Base-by-base conservation (phyloP, 2,797 vertebrate species). In the Syngnathus acus region DNA sequence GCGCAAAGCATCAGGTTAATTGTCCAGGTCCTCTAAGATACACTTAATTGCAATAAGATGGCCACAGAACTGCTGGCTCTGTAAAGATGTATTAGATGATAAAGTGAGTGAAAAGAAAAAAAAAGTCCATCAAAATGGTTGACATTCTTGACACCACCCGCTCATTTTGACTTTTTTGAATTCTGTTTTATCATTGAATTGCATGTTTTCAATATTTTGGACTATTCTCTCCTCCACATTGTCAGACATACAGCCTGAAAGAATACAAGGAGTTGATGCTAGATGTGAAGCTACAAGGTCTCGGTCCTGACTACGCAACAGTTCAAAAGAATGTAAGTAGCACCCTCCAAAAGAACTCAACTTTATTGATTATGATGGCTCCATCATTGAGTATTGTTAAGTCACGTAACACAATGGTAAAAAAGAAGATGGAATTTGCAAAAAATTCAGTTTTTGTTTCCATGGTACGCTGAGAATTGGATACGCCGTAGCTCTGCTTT, bases 241-340 rank as follows among this genome's bases (percentile, higher is more conserved):
- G 1, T 48, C 75, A 91, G 88, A 81, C 78, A n/a, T 90, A 89
- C 66, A 86, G 78, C 16, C 70, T 92, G 55, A 94, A 91, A 79
- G 78, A 86, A 78, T 92, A 86, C 81, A 87, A 78, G 62, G 72
- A 79, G 71, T 53, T 92, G 65, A 90, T 88, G 57, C 77, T 87
- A 65, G 84, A 92, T 0, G 23, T 92, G 73, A 91, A 88, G 37
- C 89, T 94, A 32, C 92, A 86, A 85, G 95, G 94, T 70, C 93
- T 95, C 5, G 93, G 93, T 70, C 93, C 93, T 13, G 91, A 93
- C 80, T 90, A 90, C 51, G 88, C 81, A 65, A 68, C 91, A 53
- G 47, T 84, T 73, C 90, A 91, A 80, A 87, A 93, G 59, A 91
- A 91, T 85, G 95, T 95, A 89, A 93, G 93, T 78, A 42, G 32